Base-by-base conservation (phyloP, 2,113 vertebrate genomes). In the Lophius piscatorius region DNA sequence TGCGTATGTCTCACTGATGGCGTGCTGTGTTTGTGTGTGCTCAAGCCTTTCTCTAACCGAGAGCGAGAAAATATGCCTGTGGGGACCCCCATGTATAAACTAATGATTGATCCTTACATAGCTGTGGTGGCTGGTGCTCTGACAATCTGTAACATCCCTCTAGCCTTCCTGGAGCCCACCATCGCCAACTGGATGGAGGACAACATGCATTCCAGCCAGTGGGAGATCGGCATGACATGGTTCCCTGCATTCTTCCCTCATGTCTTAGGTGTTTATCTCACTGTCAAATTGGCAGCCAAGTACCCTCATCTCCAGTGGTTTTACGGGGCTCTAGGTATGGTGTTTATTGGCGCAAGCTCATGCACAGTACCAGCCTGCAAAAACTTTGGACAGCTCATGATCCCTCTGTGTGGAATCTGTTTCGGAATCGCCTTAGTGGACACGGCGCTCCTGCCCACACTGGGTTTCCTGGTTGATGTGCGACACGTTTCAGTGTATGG, bases 381-480 rank as follows among this genome's bases (percentile, higher is more conserved):
- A 82, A 98, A 88, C 89, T 98, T 98, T 36, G 90, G 90, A 6
- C 92, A 98, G 63, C 91, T 99, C 2, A 94, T 96, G 57, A 28
- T 94, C 42, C 95, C 96, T 11, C 88, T 99, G 57, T 98, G 97
- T 10, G 96, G 95, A 67, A 94, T 99, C 78, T 99, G 96, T 82
- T 98, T 99, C 0, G 97, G 97, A 82, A 99, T 99, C 1, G 97
- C 97, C 18, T 88, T 99, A 31, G 97, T 99, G 47, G 97, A 99
- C 91, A 99, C 97, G 0, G 97, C 97, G 39, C 90, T 99, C 50
- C 80, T 99, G 76, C 97, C 97, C 67, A 98, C 97, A 1, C 90
- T 99, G 20, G 97, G 91, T 45, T 98, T 98, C 78, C 91, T 98
- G 36, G 97, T 99, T 72, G 97, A 99, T 6, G 92, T 99, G 78